Conservation (phyloP, 1,140 invertebrate species). For the Stegodyphus dumicola region DNA sequence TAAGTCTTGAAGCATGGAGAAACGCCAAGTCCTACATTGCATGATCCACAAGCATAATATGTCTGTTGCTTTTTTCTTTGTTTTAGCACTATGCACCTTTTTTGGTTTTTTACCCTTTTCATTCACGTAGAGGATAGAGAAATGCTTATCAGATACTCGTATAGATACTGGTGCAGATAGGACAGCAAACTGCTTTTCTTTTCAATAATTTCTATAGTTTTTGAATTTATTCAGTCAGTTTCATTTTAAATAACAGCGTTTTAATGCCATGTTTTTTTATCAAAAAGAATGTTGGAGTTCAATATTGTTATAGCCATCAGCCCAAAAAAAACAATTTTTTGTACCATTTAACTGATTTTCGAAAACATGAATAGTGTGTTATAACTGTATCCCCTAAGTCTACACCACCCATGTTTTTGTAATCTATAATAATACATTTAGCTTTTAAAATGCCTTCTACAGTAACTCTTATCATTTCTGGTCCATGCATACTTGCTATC, state of each 20-base stretch:
- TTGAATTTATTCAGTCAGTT: not conserved
- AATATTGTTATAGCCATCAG: not conserved
- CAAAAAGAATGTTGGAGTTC: not conserved
- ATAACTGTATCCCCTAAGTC: not conserved
- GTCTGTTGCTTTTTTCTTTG: not conserved
- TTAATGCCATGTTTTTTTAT: not conserved
- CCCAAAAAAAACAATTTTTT: constrained; percentile 1
- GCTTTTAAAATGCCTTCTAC: not conserved
- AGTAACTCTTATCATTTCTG: not conserved
- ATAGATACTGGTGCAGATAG: not conserved
- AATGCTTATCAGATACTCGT: not conserved
- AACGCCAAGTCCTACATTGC: not conserved
- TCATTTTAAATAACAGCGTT: not conserved
- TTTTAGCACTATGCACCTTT: not conserved
- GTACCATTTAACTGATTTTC: constrained; percentile 6
- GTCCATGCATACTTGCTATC: not conserved
- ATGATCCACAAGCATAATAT: not conserved
- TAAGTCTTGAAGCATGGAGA: not conserved
- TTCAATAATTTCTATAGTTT: not conserved
- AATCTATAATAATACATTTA: not conserved
- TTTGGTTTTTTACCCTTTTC: not conserved
- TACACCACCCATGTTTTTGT: not conserved
- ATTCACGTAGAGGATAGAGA: not conserved
- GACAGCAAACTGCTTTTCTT: not conserved
- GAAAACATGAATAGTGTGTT: not conserved